Conservation (phyloP, 2,113 vertebrate genomes). For the Leucoraja erinaceus region DNA sequence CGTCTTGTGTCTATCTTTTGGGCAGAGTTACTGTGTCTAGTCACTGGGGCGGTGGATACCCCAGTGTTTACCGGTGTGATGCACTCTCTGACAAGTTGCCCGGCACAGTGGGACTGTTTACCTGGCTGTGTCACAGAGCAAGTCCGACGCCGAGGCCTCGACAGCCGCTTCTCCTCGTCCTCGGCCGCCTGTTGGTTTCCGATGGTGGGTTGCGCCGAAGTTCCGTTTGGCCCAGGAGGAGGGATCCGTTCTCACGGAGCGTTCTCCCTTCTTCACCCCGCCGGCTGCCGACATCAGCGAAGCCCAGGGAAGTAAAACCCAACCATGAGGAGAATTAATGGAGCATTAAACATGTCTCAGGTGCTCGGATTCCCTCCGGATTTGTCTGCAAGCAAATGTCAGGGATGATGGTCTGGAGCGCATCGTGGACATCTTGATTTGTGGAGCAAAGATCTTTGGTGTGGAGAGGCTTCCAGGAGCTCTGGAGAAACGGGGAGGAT, state of each 20-base stretch:
- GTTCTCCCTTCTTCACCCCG: neutral
- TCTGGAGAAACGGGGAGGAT: neutral
- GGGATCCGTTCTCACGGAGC: neutral
- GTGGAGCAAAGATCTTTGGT: neutral
- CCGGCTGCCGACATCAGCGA: constrained; percentile 22
- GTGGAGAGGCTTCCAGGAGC: neutral
- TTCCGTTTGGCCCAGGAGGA: neutral
- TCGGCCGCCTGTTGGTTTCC: neutral
- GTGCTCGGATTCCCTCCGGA: neutral
- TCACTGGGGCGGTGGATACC: neutral
- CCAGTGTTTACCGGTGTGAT: neutral
- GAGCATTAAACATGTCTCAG: too few relatives aligned
- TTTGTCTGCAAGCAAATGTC: neutral
- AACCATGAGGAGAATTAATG: neutral
- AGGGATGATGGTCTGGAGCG: neutral
- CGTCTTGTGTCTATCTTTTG: too few relatives aligned
- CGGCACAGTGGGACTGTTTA: neutral
- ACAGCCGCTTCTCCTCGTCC: neutral
- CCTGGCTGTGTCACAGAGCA: neutral
- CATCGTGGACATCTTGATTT: neutral
- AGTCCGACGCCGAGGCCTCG: neutral
- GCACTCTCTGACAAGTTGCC: too few relatives aligned
- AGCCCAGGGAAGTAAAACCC: neutral
- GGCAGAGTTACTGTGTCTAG: neutral
- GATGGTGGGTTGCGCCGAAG: neutral